A percentile compares a stretch with the other conserved stretches of the same genome.
These are phyloP conservation scores for Silvanus unidentatus DNA, from an alignment of 2,888 invertebrate species.

Conservation along the genomic window DNA sequence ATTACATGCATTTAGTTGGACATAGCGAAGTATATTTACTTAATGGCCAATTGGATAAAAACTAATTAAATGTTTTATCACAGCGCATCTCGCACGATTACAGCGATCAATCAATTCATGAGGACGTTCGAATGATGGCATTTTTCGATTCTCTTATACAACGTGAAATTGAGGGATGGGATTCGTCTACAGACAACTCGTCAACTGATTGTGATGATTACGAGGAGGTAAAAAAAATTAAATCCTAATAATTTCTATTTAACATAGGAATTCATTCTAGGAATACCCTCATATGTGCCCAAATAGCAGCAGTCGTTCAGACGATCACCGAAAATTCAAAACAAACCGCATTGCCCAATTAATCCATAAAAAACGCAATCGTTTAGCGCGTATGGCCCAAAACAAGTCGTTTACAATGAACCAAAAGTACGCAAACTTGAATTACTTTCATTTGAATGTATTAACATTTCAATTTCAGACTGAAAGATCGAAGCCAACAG, in stretches of 20 bases:
- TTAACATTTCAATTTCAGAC: too few species aligned
- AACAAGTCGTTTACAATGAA: slow-evolving; percentile 47
- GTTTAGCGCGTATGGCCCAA: slow-evolving; percentile 58
- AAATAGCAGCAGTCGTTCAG: slow-evolving; percentile 39
- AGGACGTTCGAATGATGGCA: slow-evolving; percentile 94
- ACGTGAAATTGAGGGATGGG: slow-evolving; percentile 78
- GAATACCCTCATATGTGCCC: background rate
- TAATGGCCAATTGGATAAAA: background rate
- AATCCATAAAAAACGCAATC: slow-evolving; percentile 65
- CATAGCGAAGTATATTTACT: slow-evolving; percentile 57
- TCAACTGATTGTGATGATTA: slow-evolving; percentile 34
- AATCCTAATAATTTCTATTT: slow-evolving; percentile 8
- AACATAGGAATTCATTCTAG: slow-evolving; percentile 4
- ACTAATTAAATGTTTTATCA: slow-evolving; percentile 14
- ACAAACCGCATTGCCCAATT: slow-evolving; percentile 65
- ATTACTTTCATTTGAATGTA: too few species aligned
- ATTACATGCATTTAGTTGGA: slow-evolving; percentile 76
- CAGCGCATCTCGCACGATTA: slow-evolving; percentile 83
- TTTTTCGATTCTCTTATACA: slow-evolving; percentile 93
- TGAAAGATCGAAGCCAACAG: too few species aligned
- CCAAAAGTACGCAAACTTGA: too few species aligned
- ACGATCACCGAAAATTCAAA: slow-evolving; percentile 41
- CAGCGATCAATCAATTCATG: slow-evolving; percentile 77
- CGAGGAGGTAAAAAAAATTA: slow-evolving; percentile 8
- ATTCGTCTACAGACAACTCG: slow-evolving; percentile 35